phyloP scores from a whole-genome alignment of 2,797 vertebrate species.

The Adrianichthys oophorus region DNA sequence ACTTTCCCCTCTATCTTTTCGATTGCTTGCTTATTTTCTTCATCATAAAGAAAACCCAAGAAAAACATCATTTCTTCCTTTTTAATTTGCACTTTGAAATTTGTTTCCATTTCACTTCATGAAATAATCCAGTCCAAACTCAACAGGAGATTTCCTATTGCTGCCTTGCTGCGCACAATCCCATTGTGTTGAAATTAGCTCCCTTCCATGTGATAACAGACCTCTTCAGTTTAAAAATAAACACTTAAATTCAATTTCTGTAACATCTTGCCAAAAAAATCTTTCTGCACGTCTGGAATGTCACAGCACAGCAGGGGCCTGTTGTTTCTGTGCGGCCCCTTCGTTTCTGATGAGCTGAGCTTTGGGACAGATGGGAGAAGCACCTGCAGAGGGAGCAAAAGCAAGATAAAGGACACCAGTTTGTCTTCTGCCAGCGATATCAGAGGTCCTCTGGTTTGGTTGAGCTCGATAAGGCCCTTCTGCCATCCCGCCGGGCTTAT shows the following conservation, averaged over 20 bases:
- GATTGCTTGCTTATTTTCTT: too few relatives aligned
- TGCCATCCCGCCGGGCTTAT: constrained; percentile 70
- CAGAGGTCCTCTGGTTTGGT: constrained; percentile 44
- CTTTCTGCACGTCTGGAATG: constrained; percentile 4
- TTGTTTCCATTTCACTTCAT: constrained; percentile 41
- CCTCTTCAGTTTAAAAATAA: constrained; percentile 49
- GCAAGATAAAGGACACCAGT: constrained; percentile 52
- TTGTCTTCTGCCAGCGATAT: constrained; percentile 57
- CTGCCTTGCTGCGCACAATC: constrained; percentile 4
- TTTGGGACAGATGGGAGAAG: constrained; percentile 7
- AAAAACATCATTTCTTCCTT: too few relatives aligned
- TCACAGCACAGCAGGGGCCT: constrained; percentile 1
- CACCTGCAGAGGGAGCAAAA: constrained; percentile 44
- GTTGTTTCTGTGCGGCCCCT: constrained; percentile 6
- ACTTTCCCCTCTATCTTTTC: too few relatives aligned
- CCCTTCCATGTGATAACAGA: constrained; percentile 48
- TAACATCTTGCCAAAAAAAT: constrained; percentile 24
- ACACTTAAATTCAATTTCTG: constrained; percentile 32
- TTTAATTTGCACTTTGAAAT: too few relatives aligned
- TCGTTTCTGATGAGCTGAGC: neutral
- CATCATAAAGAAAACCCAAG: too few relatives aligned
- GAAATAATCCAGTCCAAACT: constrained; percentile 23
- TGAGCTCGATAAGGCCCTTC: constrained; percentile 53
- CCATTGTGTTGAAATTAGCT: constrained; percentile 61
- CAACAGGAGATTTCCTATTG: constrained; percentile 52